Base-by-base conservation (phyloP, 1,140 invertebrate species). In the Brachionus calyciflorus region DNA sequence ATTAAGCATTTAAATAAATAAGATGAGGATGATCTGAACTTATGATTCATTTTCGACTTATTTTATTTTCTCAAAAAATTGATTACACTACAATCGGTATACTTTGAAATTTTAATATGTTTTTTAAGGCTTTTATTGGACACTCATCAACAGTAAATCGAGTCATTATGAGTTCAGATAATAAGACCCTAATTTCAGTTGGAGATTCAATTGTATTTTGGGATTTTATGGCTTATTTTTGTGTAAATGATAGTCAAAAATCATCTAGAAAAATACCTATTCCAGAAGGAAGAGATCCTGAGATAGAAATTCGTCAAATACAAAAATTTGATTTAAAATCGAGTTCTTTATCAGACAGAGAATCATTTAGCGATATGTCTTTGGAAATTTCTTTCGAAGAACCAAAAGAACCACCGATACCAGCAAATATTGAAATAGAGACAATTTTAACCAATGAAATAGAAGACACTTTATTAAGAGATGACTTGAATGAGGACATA, bases 171-270 rank as follows among this genome's bases (percentile, higher is more conserved):
- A 83, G 81, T 6, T 81, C 83, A 9, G 82, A 84, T 77, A 78
- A 79, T 26, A 77, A 80, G 10, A 77, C 77, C 44, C 51, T 85
- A 4, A 78, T 85, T 48, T 81, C 80, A 78, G 79, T 81, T 30
- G 84, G 83, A 26, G 84, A 85, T 55, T 83, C 83, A 6, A 78
- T 85, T 24, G 84, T 84, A 77, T 51, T 84, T n/a, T 85, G 84
- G 84, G 81, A 85, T 63, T 83, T 83, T 78, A 75, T 85, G 33
- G 82, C 78, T 6, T 51, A 30, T 57, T 65, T 44, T 60, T 28
- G 55, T 37, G 55, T 17, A n/a, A 1, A 33, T 6, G 55, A 60
- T 19, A 37, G 17, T 9, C 33, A 60, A 60, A 6, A 19, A 21
- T 19, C 30, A 60, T 19, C 7, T 7, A 60, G 19, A 30, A 60